These are phyloP conservation scores for Apis florea DNA, from an alignment of 1,140 invertebrate genomes.

Conservation along the genomic window DNA sequence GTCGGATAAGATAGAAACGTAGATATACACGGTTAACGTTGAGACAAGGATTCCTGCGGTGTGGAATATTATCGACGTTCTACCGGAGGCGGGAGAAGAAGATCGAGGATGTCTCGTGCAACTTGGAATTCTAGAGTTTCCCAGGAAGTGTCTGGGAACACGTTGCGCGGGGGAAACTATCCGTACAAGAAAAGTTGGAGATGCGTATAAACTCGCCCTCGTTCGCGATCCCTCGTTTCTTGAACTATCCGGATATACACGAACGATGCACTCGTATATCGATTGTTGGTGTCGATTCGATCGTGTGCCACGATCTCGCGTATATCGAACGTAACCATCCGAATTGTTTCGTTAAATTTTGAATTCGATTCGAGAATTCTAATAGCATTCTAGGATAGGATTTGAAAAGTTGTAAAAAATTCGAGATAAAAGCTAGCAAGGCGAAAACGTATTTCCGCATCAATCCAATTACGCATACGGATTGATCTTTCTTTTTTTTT, in stretches of 20 bases:
- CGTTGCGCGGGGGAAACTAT: neutral
- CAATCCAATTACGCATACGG: neutral
- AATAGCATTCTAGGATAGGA: too few species aligned
- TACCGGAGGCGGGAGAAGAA: too few species aligned
- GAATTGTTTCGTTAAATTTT: too few species aligned
- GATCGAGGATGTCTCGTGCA: neutral
- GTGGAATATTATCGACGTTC: neutral
- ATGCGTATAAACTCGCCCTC: neutral
- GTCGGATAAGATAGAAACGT: neutral
- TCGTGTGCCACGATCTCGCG: too few species aligned
- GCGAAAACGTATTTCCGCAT: neutral
- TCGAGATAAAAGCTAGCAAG: neutral
- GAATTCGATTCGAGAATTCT: neutral
- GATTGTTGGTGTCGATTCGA: too few species aligned
- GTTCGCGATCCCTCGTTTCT: neutral
- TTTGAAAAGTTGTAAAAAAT: neutral
- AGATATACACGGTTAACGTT: neutral
- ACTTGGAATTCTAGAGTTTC: slow-evolving; percentile 1
- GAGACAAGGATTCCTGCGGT: neutral
- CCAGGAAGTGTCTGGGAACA: neutral
- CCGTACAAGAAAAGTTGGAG: neutral
- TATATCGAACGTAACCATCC: too few species aligned
- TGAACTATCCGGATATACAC: neutral
- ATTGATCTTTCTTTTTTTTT: too few species aligned
- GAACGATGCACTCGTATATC: neutral